Percentiles rank a stretch among this genome's conserved stretches.
Evolutionary conservation across 2,888 invertebrate species (phyloP).

Genomic region (Deilephila elpenor): DNA sequence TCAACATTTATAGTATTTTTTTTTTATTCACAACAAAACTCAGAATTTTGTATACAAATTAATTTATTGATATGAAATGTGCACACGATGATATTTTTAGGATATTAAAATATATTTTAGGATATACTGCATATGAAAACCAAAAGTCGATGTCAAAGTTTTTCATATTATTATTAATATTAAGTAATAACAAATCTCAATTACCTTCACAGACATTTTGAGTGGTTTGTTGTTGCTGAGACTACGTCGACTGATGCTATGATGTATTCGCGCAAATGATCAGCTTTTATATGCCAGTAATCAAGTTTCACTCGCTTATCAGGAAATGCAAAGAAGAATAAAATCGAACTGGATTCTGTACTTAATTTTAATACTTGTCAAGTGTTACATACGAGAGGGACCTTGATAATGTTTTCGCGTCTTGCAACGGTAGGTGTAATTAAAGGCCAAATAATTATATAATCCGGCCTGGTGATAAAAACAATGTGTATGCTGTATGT

Average conservation of each 20-base stretch:
- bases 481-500: background rate
- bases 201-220: constrained; percentile 75
- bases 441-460: constrained; percentile 16
- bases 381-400: constrained; percentile 2
- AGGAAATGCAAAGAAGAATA: constrained; percentile 46
- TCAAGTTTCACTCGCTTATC: constrained; percentile 42
- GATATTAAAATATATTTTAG: too few species aligned
- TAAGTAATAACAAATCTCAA: background rate
- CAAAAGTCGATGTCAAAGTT: too few species aligned
- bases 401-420: constrained; percentile 28
- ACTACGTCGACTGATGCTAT: constrained; percentile 62
- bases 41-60: too few species aligned
- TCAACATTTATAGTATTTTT: too few species aligned
- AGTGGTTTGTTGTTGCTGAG: constrained; percentile 49
- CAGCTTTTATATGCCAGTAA: constrained; percentile 58
- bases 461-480: constrained; percentile 10
- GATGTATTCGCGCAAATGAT: constrained; percentile 43
- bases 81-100: too few species aligned
- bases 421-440: constrained; percentile 10
- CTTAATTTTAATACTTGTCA: constrained; percentile 24
- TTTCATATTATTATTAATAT: background rate
- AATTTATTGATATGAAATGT: too few species aligned
- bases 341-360: constrained; percentile 26
- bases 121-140: too few species aligned
- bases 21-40: too few species aligned